Base-by-base conservation (phyloP, 1,140 invertebrate species). In the Rhopalosiphum maidis region DNA sequence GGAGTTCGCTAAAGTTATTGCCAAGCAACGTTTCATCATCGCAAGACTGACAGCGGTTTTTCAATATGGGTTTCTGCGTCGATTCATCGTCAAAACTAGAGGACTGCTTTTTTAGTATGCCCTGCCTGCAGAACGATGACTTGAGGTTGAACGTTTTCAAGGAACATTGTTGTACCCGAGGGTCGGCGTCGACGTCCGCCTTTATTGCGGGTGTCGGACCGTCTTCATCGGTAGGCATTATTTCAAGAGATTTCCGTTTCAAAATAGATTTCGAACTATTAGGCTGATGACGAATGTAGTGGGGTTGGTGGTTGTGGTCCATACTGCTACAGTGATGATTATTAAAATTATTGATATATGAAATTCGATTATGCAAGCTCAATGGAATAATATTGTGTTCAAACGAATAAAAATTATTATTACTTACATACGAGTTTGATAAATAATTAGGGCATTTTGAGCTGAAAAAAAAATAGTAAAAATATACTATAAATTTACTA, bases 11-110 rank as follows among this genome's bases (percentile, higher is more conserved):
- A 4, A n/a, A 86, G 7, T 54, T 41, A n/a, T 77, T 77, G n/a
- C 11, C 30, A 18, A 93, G 82, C 91, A 82, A 90, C 18, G 86
- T 37, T 15, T 54, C 68, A 43, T 94, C 94, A 35, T 94, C 82
- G 22, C 89, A 93, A 41, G 94, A 94, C 30, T 88, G 85, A 23
- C 90, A 89, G 35, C 91, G 93, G 37, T 96, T 96, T 95, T 98
- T 98, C 1, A 98, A 95, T 94, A 98, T 98, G 25, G 98, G 97
- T 94, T 96, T 97, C 93, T 96, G 97, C 0, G 96, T 96, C 92
- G 96, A 90, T 35, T 94, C 96, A 54, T 97, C 97, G 46, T 97
- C 97, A 94, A 96, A 96, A 94, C 98, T 97, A 93, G 98, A 97
- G 15, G 96, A 96, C 77, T 94, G 94, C 95, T 98, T 98, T 94